Evolutionary conservation across 92 coral and sea anemone species (phyloP), one percentile per base, ranked within the genome.

Genomic region (Phymanthus crucifer): DNA sequence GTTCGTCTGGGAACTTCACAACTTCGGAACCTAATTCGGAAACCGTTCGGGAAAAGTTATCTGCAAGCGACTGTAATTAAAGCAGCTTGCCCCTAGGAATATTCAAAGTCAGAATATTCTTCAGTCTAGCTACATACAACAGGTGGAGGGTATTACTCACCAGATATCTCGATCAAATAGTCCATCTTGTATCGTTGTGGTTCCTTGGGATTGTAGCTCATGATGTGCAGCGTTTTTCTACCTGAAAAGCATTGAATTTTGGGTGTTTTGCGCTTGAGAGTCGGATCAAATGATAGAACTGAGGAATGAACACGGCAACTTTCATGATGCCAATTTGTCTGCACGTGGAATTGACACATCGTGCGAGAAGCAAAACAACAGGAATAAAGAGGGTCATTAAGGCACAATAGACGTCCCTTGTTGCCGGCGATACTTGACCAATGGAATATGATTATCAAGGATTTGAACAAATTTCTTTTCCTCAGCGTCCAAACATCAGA

Each of bases 401-500:
- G 23, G 16, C 16, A 50, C 66, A 58, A 21, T 3, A n/a, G 27
- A 16, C 12, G 24, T 7, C 21, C 27, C 0, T 26, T 58, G 11
- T 3, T 14, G 31, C 6, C 66, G 18, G 58, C 66, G 66, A 31
- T 3, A 0, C 31, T 5, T 9, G 16, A 3, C 23, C 0, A 8
- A 58, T 58, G 11, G 0, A 58, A 6, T 19, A 0, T 56, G 66
- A 3, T 29, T 21, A 37, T 40, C 37, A 40, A 73, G 8, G 2
- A 2, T 17, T 31, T 31, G 32, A 31, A 26, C 8, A n/a, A 23
- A 3, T n/a, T n/a, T n/a, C n/a, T n/a, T n/a, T n/a, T n/a, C n/a
- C 58, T 35, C 70, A 92, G 97, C 21, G 90, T 79, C 0, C 74
- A 85, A 13, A 83, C 83, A 32, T 87, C 97, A 24, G 97, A 92